Conservation (phyloP, 2,113 vertebrate genomes). For the Hiodon tergisus region DNA sequence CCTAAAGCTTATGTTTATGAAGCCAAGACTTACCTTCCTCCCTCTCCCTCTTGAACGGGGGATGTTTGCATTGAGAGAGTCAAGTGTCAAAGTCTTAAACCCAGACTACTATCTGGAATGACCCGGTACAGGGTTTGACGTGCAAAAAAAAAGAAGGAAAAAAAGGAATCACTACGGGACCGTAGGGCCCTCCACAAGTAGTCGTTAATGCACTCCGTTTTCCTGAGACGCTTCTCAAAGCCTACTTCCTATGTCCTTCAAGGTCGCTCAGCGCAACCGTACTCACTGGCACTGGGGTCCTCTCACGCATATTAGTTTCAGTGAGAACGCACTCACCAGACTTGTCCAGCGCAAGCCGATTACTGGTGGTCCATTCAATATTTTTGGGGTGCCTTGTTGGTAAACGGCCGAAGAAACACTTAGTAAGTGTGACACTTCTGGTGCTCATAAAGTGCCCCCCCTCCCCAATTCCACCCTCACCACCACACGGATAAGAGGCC, state of each 20-base stretch:
- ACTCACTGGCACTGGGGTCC: constrained; percentile 1
- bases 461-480: no score
- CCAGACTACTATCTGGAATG: background rate
- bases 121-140: background rate
- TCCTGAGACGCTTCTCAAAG: constrained; percentile 20
- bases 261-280: background rate
- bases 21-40: background rate
- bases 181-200: constrained; percentile 8
- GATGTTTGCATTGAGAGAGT: background rate
- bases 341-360: background rate
- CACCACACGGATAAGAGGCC: no score
- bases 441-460: no score
- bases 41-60: background rate
- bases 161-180: background rate
- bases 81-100: background rate
- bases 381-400: no score
- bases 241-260: background rate
- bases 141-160: background rate
- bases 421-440: no score
- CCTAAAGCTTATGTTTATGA: background rate
- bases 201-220: constrained; percentile 17
- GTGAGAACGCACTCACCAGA: background rate
- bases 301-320: background rate
- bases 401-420: no score
- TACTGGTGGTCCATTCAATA: background rate